Conservation (phyloP, 2,797 vertebrate genomes). For the Arctocebus calabarensis region DNA sequence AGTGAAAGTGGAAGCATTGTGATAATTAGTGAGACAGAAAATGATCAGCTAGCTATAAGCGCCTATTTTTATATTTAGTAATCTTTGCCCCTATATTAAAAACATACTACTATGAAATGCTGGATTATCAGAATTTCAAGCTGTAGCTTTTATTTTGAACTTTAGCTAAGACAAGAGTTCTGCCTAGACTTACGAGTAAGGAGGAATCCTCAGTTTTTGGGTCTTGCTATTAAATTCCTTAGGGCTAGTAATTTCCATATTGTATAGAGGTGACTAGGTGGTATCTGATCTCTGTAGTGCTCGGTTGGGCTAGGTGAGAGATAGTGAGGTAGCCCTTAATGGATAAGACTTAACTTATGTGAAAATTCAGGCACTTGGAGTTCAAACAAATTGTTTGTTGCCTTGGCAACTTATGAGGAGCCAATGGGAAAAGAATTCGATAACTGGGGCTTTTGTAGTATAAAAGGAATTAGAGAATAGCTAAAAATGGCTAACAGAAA, state of each 20-base stretch:
- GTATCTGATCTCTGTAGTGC: not conserved
- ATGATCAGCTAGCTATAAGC: not conserved
- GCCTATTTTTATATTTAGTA: not conserved
- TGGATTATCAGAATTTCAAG: not conserved
- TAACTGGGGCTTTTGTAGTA: not conserved
- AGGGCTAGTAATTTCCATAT: not conserved
- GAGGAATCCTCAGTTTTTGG: not conserved
- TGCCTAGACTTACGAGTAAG: not conserved
- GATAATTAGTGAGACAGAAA: not conserved
- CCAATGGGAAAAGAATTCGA: constrained; percentile 12
- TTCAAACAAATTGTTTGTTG: not conserved
- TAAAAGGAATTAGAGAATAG: constrained; percentile 27
- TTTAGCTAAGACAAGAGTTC: not conserved
- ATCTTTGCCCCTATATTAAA: not conserved
- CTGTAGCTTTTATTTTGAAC: constrained; percentile 13
- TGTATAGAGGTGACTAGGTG: not conserved
- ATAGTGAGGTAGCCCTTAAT: not conserved
- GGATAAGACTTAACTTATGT: not conserved
- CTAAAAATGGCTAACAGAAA: constrained; percentile 9
- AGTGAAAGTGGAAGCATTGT: not conserved
- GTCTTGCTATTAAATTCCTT: not conserved
- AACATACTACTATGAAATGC: not conserved
- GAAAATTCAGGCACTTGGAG: constrained; percentile 24
- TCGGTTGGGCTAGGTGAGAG: not conserved
- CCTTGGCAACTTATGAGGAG: not conserved